Conservation (phyloP, 2,888 invertebrate species). For the Apotomis turbidana region DNA sequence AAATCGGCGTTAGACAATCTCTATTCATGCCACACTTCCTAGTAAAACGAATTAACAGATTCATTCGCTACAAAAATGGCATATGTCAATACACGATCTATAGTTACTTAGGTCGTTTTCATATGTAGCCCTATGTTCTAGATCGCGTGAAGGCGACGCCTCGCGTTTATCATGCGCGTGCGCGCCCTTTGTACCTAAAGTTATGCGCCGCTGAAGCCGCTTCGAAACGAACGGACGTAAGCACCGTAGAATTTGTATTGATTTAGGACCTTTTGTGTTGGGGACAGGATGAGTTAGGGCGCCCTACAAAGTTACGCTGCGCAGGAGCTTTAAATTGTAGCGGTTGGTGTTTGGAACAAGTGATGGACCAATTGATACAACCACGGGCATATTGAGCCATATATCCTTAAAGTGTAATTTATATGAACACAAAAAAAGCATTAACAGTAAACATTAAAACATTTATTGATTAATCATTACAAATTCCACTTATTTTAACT, state of each 20-base stretch:
- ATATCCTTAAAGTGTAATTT: too few species aligned
- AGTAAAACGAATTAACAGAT: conserved; percentile 30
- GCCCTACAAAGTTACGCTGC: conserved; percentile 38
- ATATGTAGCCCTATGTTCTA: conserved; percentile 1
- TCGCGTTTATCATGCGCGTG: conserved; percentile 28
- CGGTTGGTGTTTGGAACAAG: conserved; percentile 2
- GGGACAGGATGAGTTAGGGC: conserved; percentile 29
- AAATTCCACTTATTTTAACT: too few species aligned
- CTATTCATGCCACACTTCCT: conserved; percentile 29
- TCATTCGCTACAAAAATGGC: not conserved
- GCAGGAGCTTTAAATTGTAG: conserved; percentile 37
- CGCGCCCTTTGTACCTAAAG: conserved; percentile 39
- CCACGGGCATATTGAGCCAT: too few species aligned
- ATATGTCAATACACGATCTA: not conserved
- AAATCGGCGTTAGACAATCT: conserved; percentile 27
- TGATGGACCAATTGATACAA: not conserved
- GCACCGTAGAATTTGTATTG: not conserved
- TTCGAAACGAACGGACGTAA: not conserved
- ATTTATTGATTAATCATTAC: too few species aligned
- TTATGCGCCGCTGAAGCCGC: conserved; percentile 31
- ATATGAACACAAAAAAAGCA: too few species aligned
- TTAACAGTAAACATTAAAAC: too few species aligned
- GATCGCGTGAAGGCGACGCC: conserved; percentile 40
- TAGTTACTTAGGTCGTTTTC: not conserved
- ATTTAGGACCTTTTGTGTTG: not conserved